phyloP scores from a whole-genome alignment of 2,888 invertebrate species.

The Bedellia somnulentella region DNA sequence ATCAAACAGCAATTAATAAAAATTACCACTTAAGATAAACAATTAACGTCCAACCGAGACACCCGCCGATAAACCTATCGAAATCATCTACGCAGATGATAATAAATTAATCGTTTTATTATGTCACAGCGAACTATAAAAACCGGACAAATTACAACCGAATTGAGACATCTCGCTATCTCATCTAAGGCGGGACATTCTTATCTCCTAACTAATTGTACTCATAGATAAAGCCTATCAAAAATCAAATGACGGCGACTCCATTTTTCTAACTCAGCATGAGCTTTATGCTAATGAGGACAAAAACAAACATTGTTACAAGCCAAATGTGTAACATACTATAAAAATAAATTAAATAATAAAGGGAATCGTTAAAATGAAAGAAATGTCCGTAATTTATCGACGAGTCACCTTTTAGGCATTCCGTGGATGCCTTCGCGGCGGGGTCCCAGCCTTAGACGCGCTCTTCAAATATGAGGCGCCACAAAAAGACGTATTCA shows the following conservation, averaged over 20 bases:
- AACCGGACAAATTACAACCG: slow-evolving; percentile 45
- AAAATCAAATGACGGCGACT: slow-evolving; percentile 37
- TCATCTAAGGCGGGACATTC: slow-evolving; percentile 37
- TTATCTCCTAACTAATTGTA: slow-evolving; percentile 32
- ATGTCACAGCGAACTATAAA: slow-evolving; percentile 45
- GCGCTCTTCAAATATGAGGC: slow-evolving; percentile 54
- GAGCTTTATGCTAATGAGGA: slow-evolving; percentile 54
- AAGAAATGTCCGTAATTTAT: slow-evolving; percentile 60
- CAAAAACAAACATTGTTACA: slow-evolving; percentile 60
- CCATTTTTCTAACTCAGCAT: slow-evolving; percentile 38
- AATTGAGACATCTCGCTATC: slow-evolving; percentile 59
- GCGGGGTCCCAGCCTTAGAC: slow-evolving; percentile 53
- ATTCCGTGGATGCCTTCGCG: slow-evolving; percentile 55
- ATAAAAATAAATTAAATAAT: slow-evolving; percentile 62
- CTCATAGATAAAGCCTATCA: slow-evolving; percentile 40
- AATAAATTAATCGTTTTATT: slow-evolving; percentile 60
- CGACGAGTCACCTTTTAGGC: slow-evolving; percentile 59
- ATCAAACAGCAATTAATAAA: slow-evolving; percentile 54
- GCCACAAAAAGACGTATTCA: slow-evolving; percentile 60
- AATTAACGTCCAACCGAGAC: slow-evolving; percentile 45
- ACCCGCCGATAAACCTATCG: slow-evolving; percentile 45
- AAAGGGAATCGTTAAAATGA: slow-evolving; percentile 60
- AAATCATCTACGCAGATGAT: slow-evolving; percentile 37
- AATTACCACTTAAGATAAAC: slow-evolving; percentile 49
- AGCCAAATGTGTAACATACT: slow-evolving; percentile 58